Base-by-base conservation (phyloP, 92 coral and sea anemone genomes). In the Anthopleura xanthogrammica region DNA sequence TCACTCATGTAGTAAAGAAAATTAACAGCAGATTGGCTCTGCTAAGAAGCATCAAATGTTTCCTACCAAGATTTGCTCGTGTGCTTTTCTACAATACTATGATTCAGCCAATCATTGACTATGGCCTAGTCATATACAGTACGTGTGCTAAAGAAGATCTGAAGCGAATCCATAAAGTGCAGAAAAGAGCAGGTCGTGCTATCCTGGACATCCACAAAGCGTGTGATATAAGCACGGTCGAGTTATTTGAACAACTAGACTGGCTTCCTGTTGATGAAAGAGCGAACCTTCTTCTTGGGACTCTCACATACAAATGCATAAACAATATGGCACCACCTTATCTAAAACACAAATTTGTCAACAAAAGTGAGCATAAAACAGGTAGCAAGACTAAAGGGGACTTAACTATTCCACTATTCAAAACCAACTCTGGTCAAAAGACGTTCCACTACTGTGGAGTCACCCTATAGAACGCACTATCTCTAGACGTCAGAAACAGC, bases 81-180 rank as follows among this genome's bases (percentile, higher is more conserved):
- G 13, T 75, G n/a, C 17, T 75, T 5, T 75, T 41, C 79, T 75
- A 75, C n/a, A 75, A 75, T 52, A 12, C 11, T 20, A 6, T 75
- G 56, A 75, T 75, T 20, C 55, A 75, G n/a, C 79, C 79, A 8
- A 75, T 75, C 13, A 75, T 75, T 24, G 56, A 41, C 23, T 75
- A 75, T 75, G 50, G 56, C 23, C 17, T 12, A 5, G 20, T 20
- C 3, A 29, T 75, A 2, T 75, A n/a, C 0, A 41, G 56, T 41
- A 41, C 3, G 3, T 41, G 79, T 23, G 23, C 56, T 6, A 75
- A 3, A 43, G 79, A 75, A 52, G 55, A 41, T 20, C 56, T 75
- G 24, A 75, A 75, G 5, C 16, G 79, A 23, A 75, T 75, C 9
- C 56, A 41, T 12, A 75, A 75, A 42, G 7, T 39, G 1, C 79